Evolutionary conservation across 2,888 invertebrate genomes (phyloP).

Genomic region (Pogonocherus hispidulus): DNA sequence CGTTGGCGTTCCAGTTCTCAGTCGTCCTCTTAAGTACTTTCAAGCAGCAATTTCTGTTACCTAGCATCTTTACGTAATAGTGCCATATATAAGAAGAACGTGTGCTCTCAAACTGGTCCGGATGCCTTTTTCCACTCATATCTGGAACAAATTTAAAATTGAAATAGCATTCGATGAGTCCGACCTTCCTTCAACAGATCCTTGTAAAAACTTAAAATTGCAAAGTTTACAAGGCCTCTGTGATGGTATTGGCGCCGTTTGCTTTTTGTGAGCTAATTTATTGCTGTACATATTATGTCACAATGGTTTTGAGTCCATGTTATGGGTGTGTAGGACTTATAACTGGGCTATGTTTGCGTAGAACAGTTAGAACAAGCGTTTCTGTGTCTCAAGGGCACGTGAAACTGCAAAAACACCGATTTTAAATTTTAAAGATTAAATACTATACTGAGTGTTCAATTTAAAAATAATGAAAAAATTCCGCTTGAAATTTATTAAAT

Average conservation of each 20-base stretch:
- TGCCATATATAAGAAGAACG: conserved; percentile 31
- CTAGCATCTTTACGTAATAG: conserved; percentile 36
- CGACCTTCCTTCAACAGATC: conserved; percentile 7
- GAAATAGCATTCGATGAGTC: conserved; percentile 22
- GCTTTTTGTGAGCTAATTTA: not conserved
- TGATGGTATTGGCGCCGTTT: conserved; percentile 21
- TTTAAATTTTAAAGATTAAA: too few species aligned
- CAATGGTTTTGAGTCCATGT: too few species aligned
- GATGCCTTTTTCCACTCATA: conserved; percentile 31
- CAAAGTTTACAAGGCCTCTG: conserved; percentile 10
- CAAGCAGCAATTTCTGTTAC: conserved; percentile 23
- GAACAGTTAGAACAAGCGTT: too few species aligned
- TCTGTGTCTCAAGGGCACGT: too few species aligned
- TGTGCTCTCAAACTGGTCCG: conserved; percentile 21
- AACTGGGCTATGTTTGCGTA: too few species aligned
- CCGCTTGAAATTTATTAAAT: too few species aligned
- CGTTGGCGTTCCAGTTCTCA: conserved; percentile 7
- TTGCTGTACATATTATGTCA: not conserved
- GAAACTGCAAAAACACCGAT: too few species aligned
- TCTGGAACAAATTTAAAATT: conserved; percentile 39
- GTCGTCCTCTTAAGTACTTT: not conserved
- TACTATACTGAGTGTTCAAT: too few species aligned
- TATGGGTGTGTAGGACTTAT: too few species aligned
- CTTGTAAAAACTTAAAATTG: conserved; percentile 14
- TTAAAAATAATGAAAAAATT: too few species aligned